Evolutionary conservation across 1,140 invertebrate species (phyloP).

Genomic region (Listronotus oregonensis): DNA sequence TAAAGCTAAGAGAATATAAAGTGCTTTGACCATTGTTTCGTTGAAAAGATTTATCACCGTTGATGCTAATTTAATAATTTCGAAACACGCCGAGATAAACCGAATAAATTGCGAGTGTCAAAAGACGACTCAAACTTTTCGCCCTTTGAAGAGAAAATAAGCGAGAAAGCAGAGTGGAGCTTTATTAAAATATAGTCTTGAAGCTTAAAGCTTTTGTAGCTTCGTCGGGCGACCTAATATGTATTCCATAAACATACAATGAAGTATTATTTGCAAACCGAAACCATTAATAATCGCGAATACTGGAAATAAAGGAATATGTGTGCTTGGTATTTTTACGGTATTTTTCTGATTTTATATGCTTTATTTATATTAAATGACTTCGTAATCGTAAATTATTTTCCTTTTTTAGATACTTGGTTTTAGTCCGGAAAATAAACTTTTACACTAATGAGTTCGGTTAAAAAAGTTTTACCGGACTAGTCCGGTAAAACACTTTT

Average conservation of each 20-base stretch:
- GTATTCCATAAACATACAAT: conserved; percentile 28
- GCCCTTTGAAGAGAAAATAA: conserved; percentile 29
- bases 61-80: conserved; percentile 36
- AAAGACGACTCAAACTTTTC: conserved; percentile 29
- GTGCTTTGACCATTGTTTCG: conserved; percentile 29
- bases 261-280: conserved; percentile 20
- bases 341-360: too few species aligned
- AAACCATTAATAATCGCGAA: conserved; percentile 26
- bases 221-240: conserved; percentile 23
- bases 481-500: too few species aligned
- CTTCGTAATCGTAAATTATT: too few species aligned
- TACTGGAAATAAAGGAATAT: conserved; percentile 17
- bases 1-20: conserved; percentile 34
- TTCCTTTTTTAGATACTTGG: too few species aligned
- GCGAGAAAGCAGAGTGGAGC: conserved; percentile 21
- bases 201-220: conserved; percentile 31
- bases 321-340: not conserved
- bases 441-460: too few species aligned
- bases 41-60: conserved; percentile 28
- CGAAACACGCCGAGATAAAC: conserved; percentile 29
- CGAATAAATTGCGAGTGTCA: conserved; percentile 32
- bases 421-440: too few species aligned
- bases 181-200: conserved; percentile 29
- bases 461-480: too few species aligned
- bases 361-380: not conserved